A percentile compares a stretch with the other conserved stretches of the same genome.
Conservation (phyloP, 1,140 invertebrate species). For the Brachystomella parvula region DNA sequence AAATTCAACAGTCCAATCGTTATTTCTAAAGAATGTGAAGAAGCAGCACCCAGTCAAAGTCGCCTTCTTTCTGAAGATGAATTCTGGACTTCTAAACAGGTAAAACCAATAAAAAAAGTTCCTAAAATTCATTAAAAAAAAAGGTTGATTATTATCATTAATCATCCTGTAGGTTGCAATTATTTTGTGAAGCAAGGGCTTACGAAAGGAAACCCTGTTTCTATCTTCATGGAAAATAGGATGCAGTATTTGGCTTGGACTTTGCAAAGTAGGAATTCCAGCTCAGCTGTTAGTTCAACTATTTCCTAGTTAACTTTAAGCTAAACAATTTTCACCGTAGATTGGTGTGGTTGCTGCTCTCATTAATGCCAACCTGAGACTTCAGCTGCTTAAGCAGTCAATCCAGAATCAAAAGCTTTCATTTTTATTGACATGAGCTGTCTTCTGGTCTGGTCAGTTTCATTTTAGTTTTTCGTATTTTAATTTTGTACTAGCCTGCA, state of each 20-base stretch:
- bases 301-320: not conserved
- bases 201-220: conserved; percentile 57
- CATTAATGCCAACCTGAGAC: conserved; percentile 51
- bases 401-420: conserved; percentile 45
- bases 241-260: conserved; percentile 62
- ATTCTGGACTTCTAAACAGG: conserved; percentile 48
- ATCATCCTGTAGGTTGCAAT: no score
- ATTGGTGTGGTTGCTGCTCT: conserved; percentile 51
- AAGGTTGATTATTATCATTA: no score
- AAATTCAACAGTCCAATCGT: conserved; percentile 41
- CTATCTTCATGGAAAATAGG: conserved; percentile 58
- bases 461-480: no score
- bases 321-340: conserved; percentile 13
- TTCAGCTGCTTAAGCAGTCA: conserved; percentile 33
- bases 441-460: conserved; percentile 57
- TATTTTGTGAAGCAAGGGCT: conserved; percentile 51
- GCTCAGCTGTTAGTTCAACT: not conserved
- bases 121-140: conserved; percentile 4
- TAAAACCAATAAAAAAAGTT: conserved; percentile 18
- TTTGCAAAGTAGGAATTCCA: conserved; percentile 48
- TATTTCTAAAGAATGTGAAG: conserved; percentile 41
- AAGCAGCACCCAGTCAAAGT: conserved; percentile 44
- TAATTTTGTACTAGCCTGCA: no score
- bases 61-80: conserved; percentile 47
- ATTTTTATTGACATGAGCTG: conserved; percentile 52